Evolutionary conservation across 2,113 vertebrate genomes (phyloP).

Genomic region (Pionites leucogaster): DNA sequence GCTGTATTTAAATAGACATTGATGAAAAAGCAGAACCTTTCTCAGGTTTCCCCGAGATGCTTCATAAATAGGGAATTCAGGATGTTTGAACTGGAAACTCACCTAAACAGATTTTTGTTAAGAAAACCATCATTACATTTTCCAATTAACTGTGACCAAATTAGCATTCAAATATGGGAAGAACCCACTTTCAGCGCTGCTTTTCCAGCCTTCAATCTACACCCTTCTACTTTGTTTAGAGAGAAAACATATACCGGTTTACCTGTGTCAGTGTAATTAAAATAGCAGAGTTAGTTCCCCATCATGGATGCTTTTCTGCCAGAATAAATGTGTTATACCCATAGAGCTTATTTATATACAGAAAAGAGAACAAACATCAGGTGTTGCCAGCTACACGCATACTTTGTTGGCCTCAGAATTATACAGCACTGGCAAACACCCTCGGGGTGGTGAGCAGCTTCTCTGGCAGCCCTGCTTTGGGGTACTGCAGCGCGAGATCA

Average conservation of each 20-base stretch:
- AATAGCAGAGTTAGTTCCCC: neutral
- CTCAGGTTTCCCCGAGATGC: neutral
- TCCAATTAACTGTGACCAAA: neutral
- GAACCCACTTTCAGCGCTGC: neutral
- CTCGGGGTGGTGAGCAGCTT: rapidly evolving
- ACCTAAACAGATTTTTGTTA: neutral
- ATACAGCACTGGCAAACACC: neutral
- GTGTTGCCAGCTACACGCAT: neutral
- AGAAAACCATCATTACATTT: neutral
- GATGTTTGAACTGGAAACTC: neutral
- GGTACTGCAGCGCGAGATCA: neutral
- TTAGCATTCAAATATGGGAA: neutral
- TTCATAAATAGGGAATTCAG: neutral
- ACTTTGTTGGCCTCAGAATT: neutral
- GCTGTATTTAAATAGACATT: neutral
- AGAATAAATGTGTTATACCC: neutral
- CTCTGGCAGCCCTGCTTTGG: neutral
- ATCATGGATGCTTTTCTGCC: neutral
- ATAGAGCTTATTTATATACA: neutral
- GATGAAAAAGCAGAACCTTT: neutral
- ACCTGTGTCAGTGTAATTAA: neutral
- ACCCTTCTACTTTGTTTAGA: neutral
- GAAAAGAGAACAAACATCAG: neutral
- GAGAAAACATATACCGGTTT: neutral
- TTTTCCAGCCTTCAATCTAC: neutral